These are phyloP conservation scores for Papilio dardanus DNA, from an alignment of 1,140 invertebrate species.

Conservation along the genomic window DNA sequence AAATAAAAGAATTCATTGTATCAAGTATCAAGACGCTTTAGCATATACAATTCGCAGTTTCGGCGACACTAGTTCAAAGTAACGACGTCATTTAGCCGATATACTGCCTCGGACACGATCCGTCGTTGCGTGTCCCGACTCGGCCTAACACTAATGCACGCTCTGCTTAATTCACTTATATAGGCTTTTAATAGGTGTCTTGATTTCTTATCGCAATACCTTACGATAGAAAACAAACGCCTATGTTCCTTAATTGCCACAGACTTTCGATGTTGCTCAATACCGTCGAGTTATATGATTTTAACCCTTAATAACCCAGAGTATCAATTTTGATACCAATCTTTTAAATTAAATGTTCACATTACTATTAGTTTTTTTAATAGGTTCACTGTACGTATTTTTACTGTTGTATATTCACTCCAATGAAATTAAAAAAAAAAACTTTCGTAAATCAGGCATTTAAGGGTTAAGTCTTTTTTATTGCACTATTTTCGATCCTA, in stretches of 20 bases:
- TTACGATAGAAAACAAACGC: constrained; percentile 36
- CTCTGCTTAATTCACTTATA: constrained; percentile 64
- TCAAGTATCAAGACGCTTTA: constrained; percentile 50
- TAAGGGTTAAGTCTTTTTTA: too few species aligned
- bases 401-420: too few species aligned
- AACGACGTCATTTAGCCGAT: constrained; percentile 66
- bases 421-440: too few species aligned
- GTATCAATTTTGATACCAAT: too few species aligned
- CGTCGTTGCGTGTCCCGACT: constrained; percentile 55
- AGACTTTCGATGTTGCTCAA: constrained; percentile 12
- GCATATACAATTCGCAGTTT: constrained; percentile 45
- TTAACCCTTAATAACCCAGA: too few species aligned
- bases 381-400: too few species aligned
- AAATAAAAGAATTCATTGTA: background rate
- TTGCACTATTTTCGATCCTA: too few species aligned
- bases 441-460: too few species aligned
- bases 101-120: constrained; percentile 55
- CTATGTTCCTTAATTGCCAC: constrained; percentile 18
- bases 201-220: constrained; percentile 35
- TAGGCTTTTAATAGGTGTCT: constrained; percentile 52
- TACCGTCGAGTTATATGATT: background rate
- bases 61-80: constrained; percentile 57
- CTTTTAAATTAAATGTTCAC: too few species aligned
- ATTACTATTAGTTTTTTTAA: too few species aligned
- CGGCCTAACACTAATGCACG: constrained; percentile 64